A percentile compares a stretch with the other conserved stretches of the same genome.
Conservation (phyloP, 2,888 invertebrate genomes). For the Calameuta idolon region DNA sequence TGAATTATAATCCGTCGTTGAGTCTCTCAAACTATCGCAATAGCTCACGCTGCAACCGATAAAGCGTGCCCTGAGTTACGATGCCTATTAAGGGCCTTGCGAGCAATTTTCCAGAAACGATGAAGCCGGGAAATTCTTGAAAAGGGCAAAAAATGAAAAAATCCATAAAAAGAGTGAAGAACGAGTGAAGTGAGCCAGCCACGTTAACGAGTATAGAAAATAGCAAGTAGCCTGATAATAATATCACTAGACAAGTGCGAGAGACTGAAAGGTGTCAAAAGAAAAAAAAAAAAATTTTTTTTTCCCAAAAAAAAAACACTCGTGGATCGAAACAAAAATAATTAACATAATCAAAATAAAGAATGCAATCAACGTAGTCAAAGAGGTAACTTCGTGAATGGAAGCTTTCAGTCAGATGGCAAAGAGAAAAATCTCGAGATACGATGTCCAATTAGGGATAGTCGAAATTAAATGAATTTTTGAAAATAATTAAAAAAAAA, state of each 20-base stretch:
- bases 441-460: background rate
- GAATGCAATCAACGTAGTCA: background rate
- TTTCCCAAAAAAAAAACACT: background rate
- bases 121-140: background rate
- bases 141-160: no score
- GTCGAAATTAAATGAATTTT: background rate
- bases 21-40: slow-evolving; percentile 3
- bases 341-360: background rate
- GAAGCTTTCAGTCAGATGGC: background rate
- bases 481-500: no score
- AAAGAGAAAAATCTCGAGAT: background rate
- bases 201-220: no score
- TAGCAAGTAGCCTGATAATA: no score
- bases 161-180: no score
- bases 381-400: background rate
- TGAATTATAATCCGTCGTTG: slow-evolving; percentile 6
- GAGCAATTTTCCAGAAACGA: background rate
- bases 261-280: no score
- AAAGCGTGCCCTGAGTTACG: background rate
- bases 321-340: background rate
- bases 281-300: background rate
- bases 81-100: background rate
- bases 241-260: no score
- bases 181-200: no score
- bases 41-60: background rate